Base-by-base conservation (phyloP, 2,113 vertebrate genomes). In the Varanus salvator region DNA sequence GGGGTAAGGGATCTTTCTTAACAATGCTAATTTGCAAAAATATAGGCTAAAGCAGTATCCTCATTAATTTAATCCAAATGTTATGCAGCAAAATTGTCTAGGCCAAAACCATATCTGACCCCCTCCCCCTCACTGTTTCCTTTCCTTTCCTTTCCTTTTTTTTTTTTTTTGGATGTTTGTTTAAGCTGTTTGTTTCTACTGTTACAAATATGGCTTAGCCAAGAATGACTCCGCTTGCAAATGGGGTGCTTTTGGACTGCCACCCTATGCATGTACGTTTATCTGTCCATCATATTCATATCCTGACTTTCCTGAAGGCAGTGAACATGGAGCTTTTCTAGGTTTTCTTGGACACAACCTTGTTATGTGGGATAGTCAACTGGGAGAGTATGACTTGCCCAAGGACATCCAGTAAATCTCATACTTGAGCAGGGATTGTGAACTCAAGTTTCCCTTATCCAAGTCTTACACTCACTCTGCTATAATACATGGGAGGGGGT, bases 161-260 rank as follows among this genome's bases (percentile, higher is more conserved):
- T 44, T 44, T 44, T 44, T 44, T 44, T 44, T 44, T 44, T 44
- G 38, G 38, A n/a, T 71, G 71, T 52, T 71, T 72, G 48, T n/a
- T 69, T 19, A 50, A 12, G 27, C 14, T 68, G 64, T 84, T 66
- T 68, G 66, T 48, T 38, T 84, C 25, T 0, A 15, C 27, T 21
- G 34, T 6, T 91, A 94, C 72, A 89, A 69, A 89, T 78, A 72
- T 19, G 84, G 90, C 89, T 92, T 92, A 91, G 90, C 68, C 44
- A 91, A 93, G 93, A 94, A 86, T 0, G 0, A 87, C 90, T 83
- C 71, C 91, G 86, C 14, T 92, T 86, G 71, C 81, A 83, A 88
- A 64, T 90, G n/a, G 87, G 64, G 74, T 85, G 72, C 44, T 87
- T 74, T 29, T 76, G 74, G 83, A 2, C 68, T 50, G 8, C 9